Evolutionary conservation across 2,797 vertebrate species (phyloP), one percentile per base, ranked within the genome.

Genomic region (Poliocrania exsul): DNA sequence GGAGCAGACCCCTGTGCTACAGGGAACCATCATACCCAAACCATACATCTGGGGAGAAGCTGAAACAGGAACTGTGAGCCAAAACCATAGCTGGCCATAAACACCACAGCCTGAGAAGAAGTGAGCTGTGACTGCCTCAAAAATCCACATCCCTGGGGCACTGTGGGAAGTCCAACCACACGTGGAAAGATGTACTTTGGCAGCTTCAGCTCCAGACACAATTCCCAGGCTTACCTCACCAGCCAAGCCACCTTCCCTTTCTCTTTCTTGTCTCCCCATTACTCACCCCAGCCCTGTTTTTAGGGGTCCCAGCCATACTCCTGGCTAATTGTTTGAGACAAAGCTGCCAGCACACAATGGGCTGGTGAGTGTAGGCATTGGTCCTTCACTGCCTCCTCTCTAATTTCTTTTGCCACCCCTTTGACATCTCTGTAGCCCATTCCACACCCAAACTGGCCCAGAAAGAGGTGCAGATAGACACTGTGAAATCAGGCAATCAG

Each of bases 51-150:
- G 25, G 66, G 33, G 71, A 53, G 71, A 90, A 67, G 51, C 60
- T 62, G 83, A 42, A 81, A 56, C 19, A 40, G 53, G 31, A 93
- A 35, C 38, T 17, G 0, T 21, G 38, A 47, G 71, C 88, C 88
- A 95, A 94, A 97, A 81, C 78, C 91, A 75, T 71, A 80, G 78
- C 78, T 2, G 10, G 67, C 61, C 86, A 81, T 80, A 80, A 95
- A 89, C 74, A 84, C 46, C 56, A n/a, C 24, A 46, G 74, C 74
- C 82, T 0, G 0, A 71, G 56, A 26, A 65, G 70, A 28, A 84
- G 67, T 1, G 10, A 92, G 56, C 54, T 3, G 1, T 44, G 91
- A 51, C 87, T 8, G 4, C 24, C 56, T 60, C 49, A 60, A 61
- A 75, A 86, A 90, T 61, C 88, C 60, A 70, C 74, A 77, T 82